phyloP scores from a whole-genome alignment of 1,140 invertebrate species.

The Drosophila micromelanica region DNA sequence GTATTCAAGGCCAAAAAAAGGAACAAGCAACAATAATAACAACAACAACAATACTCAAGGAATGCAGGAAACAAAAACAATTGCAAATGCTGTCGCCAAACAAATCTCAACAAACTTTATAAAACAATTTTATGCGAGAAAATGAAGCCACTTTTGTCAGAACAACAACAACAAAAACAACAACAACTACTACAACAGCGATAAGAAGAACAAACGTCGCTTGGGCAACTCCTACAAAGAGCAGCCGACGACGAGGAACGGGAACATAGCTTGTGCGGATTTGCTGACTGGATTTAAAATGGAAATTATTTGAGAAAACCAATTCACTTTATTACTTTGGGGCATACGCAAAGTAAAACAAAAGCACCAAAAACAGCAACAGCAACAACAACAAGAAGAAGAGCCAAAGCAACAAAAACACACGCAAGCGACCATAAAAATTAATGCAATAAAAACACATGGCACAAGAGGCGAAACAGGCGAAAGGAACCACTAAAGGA shows the following conservation, averaged over 20 bases:
- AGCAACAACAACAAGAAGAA: conserved; percentile 27
- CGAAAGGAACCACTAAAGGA: conserved; percentile 33
- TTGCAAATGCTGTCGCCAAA: conserved; percentile 72
- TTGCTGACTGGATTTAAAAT: conserved; percentile 82
- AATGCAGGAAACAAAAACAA: conserved; percentile 52
- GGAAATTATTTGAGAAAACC: conserved; percentile 81
- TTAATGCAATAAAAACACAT: conserved; percentile 83
- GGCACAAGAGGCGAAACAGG: conserved; percentile 44
- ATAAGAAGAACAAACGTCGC: conserved; percentile 31
- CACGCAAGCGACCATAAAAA: conserved; percentile 74
- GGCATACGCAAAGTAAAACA: conserved; percentile 81
- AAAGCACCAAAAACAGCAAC: conserved; percentile 51
- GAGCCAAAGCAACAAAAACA: conserved; percentile 41
- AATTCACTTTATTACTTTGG: conserved; percentile 83
- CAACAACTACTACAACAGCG: conserved; percentile 27
- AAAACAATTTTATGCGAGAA: conserved; percentile 71
- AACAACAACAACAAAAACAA: conserved; percentile 32
- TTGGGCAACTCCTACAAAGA: conserved; percentile 32
- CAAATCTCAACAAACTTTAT: conserved; percentile 76
- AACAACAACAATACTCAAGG: conserved; percentile 26
- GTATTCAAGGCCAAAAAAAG: conserved; percentile 11
- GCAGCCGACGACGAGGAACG: background rate
- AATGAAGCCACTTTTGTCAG: conserved; percentile 75
- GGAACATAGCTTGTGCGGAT: conserved; percentile 52
- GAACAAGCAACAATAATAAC: conserved; percentile 8